phyloP scores from a whole-genome alignment of 1,140 invertebrate genomes.

The Pachypsylla venusta region DNA sequence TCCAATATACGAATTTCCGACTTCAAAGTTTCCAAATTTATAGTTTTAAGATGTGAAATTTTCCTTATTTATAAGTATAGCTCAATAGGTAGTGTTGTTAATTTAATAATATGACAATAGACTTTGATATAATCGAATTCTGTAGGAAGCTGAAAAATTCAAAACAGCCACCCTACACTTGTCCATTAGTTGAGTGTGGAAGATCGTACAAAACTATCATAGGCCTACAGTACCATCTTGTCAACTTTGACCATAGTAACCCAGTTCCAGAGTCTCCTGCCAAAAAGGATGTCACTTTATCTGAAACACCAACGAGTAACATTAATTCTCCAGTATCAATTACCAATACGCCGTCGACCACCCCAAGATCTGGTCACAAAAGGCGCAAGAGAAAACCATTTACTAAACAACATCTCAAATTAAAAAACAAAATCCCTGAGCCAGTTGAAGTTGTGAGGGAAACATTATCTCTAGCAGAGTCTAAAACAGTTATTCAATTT shows the following conservation, averaged over 20 bases:
- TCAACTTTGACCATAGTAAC: conserved; percentile 63
- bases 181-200: conserved; percentile 65
- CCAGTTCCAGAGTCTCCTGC: conserved; percentile 27
- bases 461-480: conserved; percentile 56
- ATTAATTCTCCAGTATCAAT: neutral
- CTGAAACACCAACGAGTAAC: neutral
- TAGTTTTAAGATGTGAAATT: too few relatives aligned
- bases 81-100: neutral
- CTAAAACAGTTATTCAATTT: conserved; percentile 68
- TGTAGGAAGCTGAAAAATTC: conserved; percentile 62
- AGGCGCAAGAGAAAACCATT: neutral
- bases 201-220: conserved; percentile 71
- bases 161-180: conserved; percentile 66
- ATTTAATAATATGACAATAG: conserved; percentile 42
- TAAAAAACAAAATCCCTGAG: conserved; percentile 10
- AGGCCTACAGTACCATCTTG: conserved; percentile 71
- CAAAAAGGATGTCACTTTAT: neutral
- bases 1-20: too few relatives aligned
- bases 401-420: neutral
- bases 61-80: too few relatives aligned
- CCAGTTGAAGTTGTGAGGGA: conserved; percentile 30
- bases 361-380: neutral
- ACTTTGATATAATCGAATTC: conserved; percentile 72
- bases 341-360: neutral
- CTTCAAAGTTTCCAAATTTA: too few relatives aligned